Percentiles rank a stretch among this genome's conserved stretches.
Evolutionary conservation across 2,888 invertebrate species (phyloP).

Genomic region (Sarcophaga caerulescens): DNA sequence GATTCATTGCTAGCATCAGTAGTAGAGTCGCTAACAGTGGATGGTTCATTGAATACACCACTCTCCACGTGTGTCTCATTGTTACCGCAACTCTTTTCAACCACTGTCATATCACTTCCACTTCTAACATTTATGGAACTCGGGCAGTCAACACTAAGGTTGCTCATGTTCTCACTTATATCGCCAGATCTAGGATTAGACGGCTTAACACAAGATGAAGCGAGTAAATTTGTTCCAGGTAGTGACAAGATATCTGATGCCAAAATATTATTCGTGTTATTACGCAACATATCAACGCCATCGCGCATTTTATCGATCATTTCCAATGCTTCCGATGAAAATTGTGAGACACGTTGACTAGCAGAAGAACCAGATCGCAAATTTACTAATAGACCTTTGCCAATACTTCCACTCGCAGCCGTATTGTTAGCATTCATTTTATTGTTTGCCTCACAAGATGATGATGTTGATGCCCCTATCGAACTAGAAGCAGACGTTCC

Average conservation of each 20-base stretch:
- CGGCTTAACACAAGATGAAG: slow-evolving; percentile 73
- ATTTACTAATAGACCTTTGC: slow-evolving; percentile 79
- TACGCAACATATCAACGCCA: slow-evolving; percentile 87
- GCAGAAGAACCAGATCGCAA: slow-evolving; percentile 72
- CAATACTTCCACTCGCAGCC: slow-evolving; percentile 75
- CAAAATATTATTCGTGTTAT: slow-evolving; percentile 90
- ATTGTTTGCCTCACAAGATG: slow-evolving; percentile 79
- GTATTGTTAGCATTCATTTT: slow-evolving; percentile 81
- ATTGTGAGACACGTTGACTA: slow-evolving; percentile 76
- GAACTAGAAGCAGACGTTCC: slow-evolving; percentile 77
- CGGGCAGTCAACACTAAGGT: slow-evolving; percentile 57
- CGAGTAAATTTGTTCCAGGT: slow-evolving; percentile 81
- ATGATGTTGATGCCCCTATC: slow-evolving; percentile 54
- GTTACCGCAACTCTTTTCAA: slow-evolving; percentile 58
- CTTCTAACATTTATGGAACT: slow-evolving; percentile 36
- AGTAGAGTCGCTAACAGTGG: slow-evolving; percentile 21
- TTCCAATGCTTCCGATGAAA: slow-evolving; percentile 84
- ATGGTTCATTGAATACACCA: slow-evolving; percentile 60
- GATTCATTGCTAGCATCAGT: slow-evolving; percentile 49
- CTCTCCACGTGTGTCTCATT: slow-evolving; percentile 50
- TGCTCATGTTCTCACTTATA: slow-evolving; percentile 54
- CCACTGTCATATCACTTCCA: slow-evolving; percentile 32
- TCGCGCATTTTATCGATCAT: slow-evolving; percentile 86
- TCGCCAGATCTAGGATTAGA: slow-evolving; percentile 56
- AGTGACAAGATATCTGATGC: slow-evolving; percentile 86